A percentile compares a stretch with the other conserved stretches of the same genome.
Evolutionary conservation across 2,797 vertebrate species (phyloP).

Genomic region (Cuculus canorus): DNA sequence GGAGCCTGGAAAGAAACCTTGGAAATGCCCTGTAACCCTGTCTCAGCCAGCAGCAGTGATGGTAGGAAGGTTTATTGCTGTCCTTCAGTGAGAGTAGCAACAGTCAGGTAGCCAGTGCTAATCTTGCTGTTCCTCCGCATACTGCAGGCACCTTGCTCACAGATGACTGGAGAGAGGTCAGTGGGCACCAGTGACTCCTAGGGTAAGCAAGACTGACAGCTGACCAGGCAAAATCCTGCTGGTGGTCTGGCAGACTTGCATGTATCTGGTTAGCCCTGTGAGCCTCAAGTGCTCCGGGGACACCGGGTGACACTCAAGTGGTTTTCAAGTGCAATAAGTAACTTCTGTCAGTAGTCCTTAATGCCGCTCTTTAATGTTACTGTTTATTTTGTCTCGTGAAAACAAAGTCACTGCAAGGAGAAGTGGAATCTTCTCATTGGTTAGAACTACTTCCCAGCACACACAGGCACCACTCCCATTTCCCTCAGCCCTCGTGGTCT

Average conservation of each 20-base stretch:
- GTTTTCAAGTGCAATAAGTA: conserved; percentile 20
- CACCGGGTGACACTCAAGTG: background rate
- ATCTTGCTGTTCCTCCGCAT: background rate
- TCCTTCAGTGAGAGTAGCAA: rapidly evolving
- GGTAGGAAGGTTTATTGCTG: background rate
- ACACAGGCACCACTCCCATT: background rate
- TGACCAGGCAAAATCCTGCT: background rate
- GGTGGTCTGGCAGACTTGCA: background rate
- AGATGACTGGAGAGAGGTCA: background rate
- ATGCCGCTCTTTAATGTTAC: background rate
- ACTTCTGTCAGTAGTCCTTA: background rate
- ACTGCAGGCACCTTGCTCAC: rapidly evolving
- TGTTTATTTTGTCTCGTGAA: background rate
- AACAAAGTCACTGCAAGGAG: background rate
- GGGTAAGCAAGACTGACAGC: background rate
- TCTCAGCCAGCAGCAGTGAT: background rate
- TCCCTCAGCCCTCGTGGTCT: background rate
- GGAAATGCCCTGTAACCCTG: background rate
- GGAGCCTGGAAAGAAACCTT: background rate
- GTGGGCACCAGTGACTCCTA: background rate
- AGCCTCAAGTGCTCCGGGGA: background rate
- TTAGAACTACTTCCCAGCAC: background rate
- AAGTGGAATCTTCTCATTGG: background rate
- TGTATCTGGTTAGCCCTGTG: background rate
- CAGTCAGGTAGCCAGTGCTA: background rate